Evolutionary conservation across 2,797 vertebrate species (phyloP).

Genomic region (Zalophus californianus): DNA sequence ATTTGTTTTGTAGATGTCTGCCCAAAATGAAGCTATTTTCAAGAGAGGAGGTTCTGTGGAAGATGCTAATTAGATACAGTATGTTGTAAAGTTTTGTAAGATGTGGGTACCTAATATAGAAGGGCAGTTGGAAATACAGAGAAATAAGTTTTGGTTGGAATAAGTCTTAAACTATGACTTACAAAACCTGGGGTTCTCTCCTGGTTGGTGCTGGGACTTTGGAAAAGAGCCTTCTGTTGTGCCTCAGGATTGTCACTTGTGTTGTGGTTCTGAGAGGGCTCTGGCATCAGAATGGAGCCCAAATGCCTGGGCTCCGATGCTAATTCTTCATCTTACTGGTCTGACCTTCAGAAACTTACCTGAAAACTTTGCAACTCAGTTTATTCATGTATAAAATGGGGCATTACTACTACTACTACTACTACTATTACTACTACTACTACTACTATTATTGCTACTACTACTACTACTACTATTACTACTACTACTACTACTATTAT

Average conservation of each 20-base stretch:
- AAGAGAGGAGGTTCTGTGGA: neutral
- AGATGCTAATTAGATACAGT: neutral
- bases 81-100: neutral
- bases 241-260: neutral
- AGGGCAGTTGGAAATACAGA: neutral
- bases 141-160: neutral
- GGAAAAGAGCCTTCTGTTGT: neutral
- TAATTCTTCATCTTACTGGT: neutral
- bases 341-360: neutral
- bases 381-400: neutral
- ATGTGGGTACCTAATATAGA: neutral
- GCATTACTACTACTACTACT: neutral
- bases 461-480: too few species aligned
- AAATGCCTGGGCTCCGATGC: too few species aligned
- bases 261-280: neutral
- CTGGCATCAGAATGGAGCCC: neutral
- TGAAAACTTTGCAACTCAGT: neutral
- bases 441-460: neutral
- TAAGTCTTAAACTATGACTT: neutral
- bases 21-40: neutral
- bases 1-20: neutral
- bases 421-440: neutral
- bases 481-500: neutral
- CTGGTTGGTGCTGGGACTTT: neutral
- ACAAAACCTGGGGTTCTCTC: neutral